These are phyloP conservation scores for Caenorhabditis remanei DNA, from an alignment of 1,140 invertebrate species.

Conservation along the genomic window DNA sequence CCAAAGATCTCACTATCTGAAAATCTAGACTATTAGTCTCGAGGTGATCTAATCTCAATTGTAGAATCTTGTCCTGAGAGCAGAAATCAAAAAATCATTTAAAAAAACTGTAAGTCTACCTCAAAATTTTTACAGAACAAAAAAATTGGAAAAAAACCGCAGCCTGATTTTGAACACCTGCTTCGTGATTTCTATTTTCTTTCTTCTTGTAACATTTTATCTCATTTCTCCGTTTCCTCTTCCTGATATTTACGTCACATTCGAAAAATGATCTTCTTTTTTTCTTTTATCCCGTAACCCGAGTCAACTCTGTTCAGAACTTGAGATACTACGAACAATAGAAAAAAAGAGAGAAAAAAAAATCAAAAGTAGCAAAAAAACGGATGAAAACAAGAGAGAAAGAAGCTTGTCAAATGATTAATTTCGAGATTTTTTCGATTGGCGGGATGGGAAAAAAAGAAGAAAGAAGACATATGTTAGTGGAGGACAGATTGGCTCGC, in stretches of 20 bases:
- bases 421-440: background rate
- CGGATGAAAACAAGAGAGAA: background rate
- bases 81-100: too few species aligned
- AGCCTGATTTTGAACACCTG: conserved; percentile 28
- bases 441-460: background rate
- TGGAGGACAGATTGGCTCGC: background rate
- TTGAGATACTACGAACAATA: background rate
- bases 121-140: background rate
- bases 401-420: conserved; percentile 15
- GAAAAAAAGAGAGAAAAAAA: background rate
- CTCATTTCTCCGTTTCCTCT: background rate
- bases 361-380: background rate
- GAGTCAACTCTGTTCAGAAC: conserved; percentile 17
- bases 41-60: too few species aligned
- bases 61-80: too few species aligned
- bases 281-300: background rate
- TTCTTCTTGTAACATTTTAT: too few species aligned
- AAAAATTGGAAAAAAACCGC: conserved; percentile 34
- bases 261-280: conserved; percentile 3
- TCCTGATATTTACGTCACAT: background rate
- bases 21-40: too few species aligned
- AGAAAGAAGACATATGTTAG: conserved; percentile 51
- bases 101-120: too few species aligned
- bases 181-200: too few species aligned
- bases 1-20: too few species aligned